A percentile compares a stretch with the other conserved stretches of the same genome.
phyloP scores from a whole-genome alignment of 2,797 vertebrate genomes.

The Chloroceryle amazona region DNA sequence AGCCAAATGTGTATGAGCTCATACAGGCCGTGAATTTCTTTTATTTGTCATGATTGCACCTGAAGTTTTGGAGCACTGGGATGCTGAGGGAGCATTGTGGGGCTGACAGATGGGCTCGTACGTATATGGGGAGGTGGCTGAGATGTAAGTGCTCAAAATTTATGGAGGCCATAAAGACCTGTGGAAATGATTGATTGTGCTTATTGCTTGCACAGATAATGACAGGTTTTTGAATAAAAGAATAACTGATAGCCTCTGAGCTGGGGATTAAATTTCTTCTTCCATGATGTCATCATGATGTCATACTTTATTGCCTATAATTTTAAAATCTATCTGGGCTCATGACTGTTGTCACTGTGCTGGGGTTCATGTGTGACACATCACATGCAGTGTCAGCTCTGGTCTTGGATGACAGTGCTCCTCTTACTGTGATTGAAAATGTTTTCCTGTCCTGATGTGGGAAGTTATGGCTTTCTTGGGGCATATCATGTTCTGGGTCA shows the following conservation, averaged over 20 bases:
- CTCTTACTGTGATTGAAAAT: neutral
- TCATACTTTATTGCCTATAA: slow-evolving; percentile 57
- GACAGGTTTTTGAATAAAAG: neutral
- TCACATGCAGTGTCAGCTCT: neutral
- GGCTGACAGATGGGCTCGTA: neutral
- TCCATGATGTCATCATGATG: slow-evolving; percentile 60
- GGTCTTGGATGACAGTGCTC: neutral
- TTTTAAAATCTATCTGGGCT: neutral
- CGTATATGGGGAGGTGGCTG: neutral
- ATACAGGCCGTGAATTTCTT: accelerated
- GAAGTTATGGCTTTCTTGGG: neutral
- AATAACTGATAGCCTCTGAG: slow-evolving; percentile 36
- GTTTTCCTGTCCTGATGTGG: neutral
- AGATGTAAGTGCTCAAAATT: neutral
- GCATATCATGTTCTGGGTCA: neutral
- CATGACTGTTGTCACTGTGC: neutral
- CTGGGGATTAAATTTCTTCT: slow-evolving; percentile 7
- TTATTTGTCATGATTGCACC: neutral
- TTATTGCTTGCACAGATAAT: neutral
- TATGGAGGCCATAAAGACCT: slow-evolving; percentile 25
- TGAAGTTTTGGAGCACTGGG: neutral
- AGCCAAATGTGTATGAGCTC: neutral
- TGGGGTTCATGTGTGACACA: neutral
- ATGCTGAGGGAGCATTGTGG: accelerated
- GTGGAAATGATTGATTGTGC: slow-evolving; percentile 37